A percentile compares a stretch with the other conserved stretches of the same genome.
phyloP scores from a whole-genome alignment of 2,113 vertebrate species.

The Rhea pennata region DNA sequence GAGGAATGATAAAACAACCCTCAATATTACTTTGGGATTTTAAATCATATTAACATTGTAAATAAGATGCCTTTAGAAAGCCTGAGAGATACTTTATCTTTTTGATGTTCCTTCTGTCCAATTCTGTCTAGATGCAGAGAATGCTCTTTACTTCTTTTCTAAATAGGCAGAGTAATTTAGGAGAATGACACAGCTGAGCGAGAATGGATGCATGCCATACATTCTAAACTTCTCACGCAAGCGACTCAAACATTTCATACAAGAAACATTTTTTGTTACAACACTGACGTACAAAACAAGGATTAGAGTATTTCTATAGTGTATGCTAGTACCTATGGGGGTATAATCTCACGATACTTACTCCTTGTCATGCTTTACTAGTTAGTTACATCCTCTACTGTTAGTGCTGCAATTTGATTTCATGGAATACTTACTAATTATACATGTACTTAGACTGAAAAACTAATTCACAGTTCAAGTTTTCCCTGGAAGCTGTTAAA shows the following conservation, averaged over 20 bases:
- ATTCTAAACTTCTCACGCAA: background rate
- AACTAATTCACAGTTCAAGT: background rate
- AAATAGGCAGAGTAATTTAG: background rate
- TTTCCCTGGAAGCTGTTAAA: background rate
- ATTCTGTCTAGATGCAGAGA: background rate
- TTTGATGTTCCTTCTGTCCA: slow-evolving; percentile 25
- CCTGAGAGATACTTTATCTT: background rate
- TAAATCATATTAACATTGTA: background rate
- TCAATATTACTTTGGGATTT: background rate
- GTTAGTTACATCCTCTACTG: background rate
- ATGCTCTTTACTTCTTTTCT: background rate
- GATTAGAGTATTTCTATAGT: background rate
- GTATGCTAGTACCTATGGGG: background rate
- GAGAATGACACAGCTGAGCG: background rate
- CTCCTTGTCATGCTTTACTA: background rate
- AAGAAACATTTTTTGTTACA: background rate
- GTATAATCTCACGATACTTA: background rate
- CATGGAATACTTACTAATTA: slow-evolving; percentile 12
- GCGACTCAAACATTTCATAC: background rate
- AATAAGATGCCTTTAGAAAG: background rate
- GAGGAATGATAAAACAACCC: background rate
- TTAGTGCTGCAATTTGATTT: slow-evolving; percentile 27
- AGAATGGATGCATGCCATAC: background rate
- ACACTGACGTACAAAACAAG: background rate
- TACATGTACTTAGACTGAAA: background rate